Evolutionary conservation across 2,113 vertebrate genomes (phyloP).

Genomic region (Oncorhynchus kisutch): DNA sequence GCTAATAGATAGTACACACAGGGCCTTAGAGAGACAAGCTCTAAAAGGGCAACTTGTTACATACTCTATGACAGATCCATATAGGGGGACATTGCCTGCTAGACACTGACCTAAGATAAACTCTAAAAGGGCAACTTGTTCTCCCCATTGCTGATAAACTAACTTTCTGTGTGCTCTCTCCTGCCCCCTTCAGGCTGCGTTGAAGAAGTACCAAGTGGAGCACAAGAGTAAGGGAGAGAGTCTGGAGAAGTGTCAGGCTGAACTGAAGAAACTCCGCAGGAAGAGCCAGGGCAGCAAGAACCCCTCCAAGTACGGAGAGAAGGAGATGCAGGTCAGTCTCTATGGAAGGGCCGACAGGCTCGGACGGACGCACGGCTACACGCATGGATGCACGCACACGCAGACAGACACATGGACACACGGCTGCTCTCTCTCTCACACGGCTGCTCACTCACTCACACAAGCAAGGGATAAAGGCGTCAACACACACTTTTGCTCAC

Average conservation of each 20-base stretch:
- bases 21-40: neutral
- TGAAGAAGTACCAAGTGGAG: conserved; percentile 97
- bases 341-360: neutral
- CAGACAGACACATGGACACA: no score
- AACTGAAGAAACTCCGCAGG: conserved; percentile 96
- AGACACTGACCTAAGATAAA: no score
- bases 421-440: no score
- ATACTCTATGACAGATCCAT: no score
- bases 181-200: conserved; percentile 80
- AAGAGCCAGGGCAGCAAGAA: conserved; percentile 99
- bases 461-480: no score
- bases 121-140: no score
- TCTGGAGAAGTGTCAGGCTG: conserved; percentile 92
- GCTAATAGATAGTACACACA: conserved; percentile 22
- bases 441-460: no score
- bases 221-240: conserved; percentile 93
- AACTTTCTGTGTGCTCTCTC: conserved; percentile 21
- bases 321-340: conserved; percentile 92
- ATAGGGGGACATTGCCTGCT: no score
- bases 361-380: neutral
- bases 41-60: no score
- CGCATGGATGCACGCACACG: neutral
- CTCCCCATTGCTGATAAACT: neutral
- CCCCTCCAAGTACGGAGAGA: conserved; percentile 95
- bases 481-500: no score